Evolutionary conservation across 2,888 invertebrate genomes (phyloP), one percentile per base, ranked within the genome.

Genomic region (Xanthostigma xanthostigma): DNA sequence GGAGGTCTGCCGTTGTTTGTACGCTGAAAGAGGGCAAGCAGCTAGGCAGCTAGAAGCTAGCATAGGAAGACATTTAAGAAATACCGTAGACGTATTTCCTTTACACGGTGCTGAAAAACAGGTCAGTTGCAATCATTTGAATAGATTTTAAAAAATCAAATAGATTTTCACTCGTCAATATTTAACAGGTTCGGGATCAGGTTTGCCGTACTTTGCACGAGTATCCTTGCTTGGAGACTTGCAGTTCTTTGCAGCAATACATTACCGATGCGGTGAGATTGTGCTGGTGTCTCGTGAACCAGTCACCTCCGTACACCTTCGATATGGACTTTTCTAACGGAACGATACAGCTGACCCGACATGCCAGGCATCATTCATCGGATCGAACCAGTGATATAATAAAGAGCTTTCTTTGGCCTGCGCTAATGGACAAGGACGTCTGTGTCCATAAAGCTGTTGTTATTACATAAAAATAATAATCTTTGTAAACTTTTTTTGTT

Each of bases 201-300:
- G 81, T 96, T 54, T 81, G 90, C 66, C 83, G 84, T 55, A 94
- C 94, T 0, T 74, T 96, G 13, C 90, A 89, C 61, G 95, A 95
- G 71, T 96, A 94, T 69, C 90, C 92, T 36, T 87, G 90, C 64
- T 73, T 96, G 59, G 83, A 83, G 55, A 70, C 75, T 1, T 93
- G 91, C 63, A 74, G 75, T 1, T 81, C 85, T 34, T 73, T 95
- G 49, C 77, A 81, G 58, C 79, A 81, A 56, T 91, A 90, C 64
- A 84, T 90, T 46, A 75, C 81, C 35, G 83, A 85, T 39, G 84
- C 89, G 51, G 88, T 91, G 40, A 75, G 85, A 51, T 75, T 90
- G n/a, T 86, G 91, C 4, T 95, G 94, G 94, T 78, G 79, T 52
- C 71, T 92, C 60, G 78, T 81, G 47, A 84, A 88, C 59, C 86